phyloP scores from a whole-genome alignment of 2,113 vertebrate genomes.

The Bombycilla garrulus region DNA sequence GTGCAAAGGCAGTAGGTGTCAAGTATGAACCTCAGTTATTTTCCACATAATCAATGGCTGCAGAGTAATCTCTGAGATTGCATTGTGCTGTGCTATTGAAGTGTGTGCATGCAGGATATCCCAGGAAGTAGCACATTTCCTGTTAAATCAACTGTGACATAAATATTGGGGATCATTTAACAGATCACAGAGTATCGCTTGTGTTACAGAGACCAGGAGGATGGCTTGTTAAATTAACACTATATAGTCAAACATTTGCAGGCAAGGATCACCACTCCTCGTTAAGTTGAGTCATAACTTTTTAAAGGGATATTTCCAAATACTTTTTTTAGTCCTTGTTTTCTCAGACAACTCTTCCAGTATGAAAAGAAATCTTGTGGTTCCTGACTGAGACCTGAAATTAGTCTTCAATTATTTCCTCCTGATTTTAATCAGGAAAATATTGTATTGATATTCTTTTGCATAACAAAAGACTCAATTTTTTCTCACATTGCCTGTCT shows the following conservation, averaged over 20 bases:
- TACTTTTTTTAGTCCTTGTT: neutral
- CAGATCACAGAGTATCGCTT: conserved; percentile 54
- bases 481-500: neutral
- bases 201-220: conserved; percentile 40
- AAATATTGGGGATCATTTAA: conserved; percentile 73
- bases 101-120: conserved; percentile 53
- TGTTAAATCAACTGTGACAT: conserved; percentile 67
- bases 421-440: neutral
- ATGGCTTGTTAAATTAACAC: conserved; percentile 53
- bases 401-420: neutral
- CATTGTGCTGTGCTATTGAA: conserved; percentile 47
- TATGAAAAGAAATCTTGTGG: neutral
- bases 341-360: neutral
- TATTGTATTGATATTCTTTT: neutral
- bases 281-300: neutral
- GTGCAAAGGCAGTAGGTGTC: neutral
- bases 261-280: conserved; percentile 30
- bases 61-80: conserved; percentile 52
- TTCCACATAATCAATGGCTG: conserved; percentile 9
- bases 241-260: neutral
- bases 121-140: conserved; percentile 67
- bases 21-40: neutral
- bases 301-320: neutral
- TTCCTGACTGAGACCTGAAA: neutral
- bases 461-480: neutral